Base-by-base conservation (phyloP, 2,113 vertebrate genomes). In the Chunga burmeisteri region DNA sequence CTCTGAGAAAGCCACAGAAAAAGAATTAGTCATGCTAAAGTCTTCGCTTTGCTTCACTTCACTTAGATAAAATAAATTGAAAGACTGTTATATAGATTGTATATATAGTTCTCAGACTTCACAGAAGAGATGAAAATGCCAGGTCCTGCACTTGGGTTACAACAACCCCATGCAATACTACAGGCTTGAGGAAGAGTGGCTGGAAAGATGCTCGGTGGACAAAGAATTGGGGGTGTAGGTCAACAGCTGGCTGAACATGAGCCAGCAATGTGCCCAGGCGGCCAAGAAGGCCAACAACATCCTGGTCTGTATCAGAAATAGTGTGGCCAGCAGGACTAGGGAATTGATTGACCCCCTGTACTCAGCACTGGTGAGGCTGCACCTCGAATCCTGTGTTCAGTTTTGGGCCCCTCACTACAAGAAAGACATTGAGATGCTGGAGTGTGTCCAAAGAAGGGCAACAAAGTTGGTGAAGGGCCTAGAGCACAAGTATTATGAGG, bases 291-390 rank as follows among this genome's bases (percentile, higher is more conserved):
- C 3, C 26, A 23, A 3, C 1, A 27, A 13, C 23, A 44, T 13
- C 20, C 11, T 73, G 42, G 10, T 6, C 34, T 68, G 7, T 11
- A 14, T 58, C 22, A 91, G 8, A 10, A 62, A 23, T 0, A 8
- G 2, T 1, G 1, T 61, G 25, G n/a, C 9, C 40, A 91, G 32
- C 14, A 49, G 5, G 8, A 23, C 10, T 12, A 63, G 6, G 8
- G 13, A 16, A 80, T 20, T 11, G 32, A 36, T 34, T 16, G 2
- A 30, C 3, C 8, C 4, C 4, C 11, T 40, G 15, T 18, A 25
- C 8, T 52, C 0, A 0, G 21, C 29, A 34, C 7, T 42, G 10
- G 4, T 19, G 34, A 58, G 19, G 32, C 9, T 0, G 2, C 14
- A 29, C 11, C 7, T 78, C 15, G 7, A 11, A 20, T 42, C 9